phyloP scores from a whole-genome alignment of 2,797 vertebrate genomes.

The Melanotaenia boesemani region DNA sequence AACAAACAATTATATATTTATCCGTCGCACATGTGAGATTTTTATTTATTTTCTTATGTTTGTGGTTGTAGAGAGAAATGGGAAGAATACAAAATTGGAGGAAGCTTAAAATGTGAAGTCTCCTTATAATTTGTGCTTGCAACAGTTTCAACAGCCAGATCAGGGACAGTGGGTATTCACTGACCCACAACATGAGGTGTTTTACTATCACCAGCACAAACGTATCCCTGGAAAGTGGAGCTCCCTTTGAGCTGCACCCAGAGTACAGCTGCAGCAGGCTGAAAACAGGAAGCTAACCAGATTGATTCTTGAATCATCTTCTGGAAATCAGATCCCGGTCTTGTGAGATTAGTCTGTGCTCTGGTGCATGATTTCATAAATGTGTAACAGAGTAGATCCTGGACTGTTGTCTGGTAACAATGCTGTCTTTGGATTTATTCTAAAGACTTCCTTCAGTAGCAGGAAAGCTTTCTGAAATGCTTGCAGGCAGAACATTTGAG shows the following conservation, averaged over 20 bases:
- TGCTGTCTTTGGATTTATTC: conserved; percentile 56
- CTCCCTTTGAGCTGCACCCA: conserved; percentile 67
- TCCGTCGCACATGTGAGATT: conserved; percentile 80
- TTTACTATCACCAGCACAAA: conserved; percentile 76
- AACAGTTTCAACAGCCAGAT: conserved; percentile 72
- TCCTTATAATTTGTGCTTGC: conserved; percentile 66
- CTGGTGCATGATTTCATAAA: conserved; percentile 64
- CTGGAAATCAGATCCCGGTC: conserved; percentile 71
- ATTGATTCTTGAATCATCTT: conserved; percentile 74
- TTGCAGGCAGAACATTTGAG: conserved; percentile 44
- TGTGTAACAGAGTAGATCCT: conserved; percentile 58
- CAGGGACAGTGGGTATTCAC: conserved; percentile 72
- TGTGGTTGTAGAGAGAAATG: conserved; percentile 56
- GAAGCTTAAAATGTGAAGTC: conserved; percentile 64
- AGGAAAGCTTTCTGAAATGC: conserved; percentile 32
- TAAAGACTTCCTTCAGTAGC: conserved; percentile 36
- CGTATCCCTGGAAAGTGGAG: conserved; percentile 68
- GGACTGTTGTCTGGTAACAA: conserved; percentile 60
- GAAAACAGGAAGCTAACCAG: conserved; percentile 75
- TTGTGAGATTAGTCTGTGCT: conserved; percentile 72
- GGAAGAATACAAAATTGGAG: conserved; percentile 66
- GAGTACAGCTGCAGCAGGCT: conserved; percentile 61
- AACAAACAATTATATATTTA: conserved; percentile 89
- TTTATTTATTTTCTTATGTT: conserved; percentile 57
- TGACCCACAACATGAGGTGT: conserved; percentile 82